Percentiles rank a stretch among this genome's conserved stretches.
These are phyloP conservation scores for Acipenser oxyrinchus DNA, from an alignment of 2,797 vertebrate species.

Conservation along the genomic window DNA sequence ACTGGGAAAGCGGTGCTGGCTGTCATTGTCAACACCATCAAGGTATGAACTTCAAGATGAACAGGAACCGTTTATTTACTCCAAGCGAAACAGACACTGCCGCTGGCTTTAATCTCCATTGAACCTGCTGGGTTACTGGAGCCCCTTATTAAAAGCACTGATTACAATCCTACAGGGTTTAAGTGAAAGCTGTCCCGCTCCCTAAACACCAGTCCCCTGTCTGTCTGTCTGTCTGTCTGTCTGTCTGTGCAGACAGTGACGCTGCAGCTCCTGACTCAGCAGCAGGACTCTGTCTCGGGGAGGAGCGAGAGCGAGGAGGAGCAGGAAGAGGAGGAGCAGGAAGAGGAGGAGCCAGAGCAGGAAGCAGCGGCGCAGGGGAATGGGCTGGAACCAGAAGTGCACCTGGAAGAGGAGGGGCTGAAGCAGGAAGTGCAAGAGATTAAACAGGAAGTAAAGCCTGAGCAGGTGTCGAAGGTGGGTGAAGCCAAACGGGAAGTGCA, in stretches of 20 bases:
- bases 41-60: slow-evolving; percentile 53
- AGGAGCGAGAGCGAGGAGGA: slow-evolving; percentile 8
- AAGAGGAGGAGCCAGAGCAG: slow-evolving; percentile 5
- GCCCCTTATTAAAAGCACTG: too few relatives aligned
- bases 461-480: slow-evolving; percentile 2
- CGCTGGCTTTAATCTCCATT: too few relatives aligned
- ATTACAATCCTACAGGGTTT: too few relatives aligned
- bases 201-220: background rate
- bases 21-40: slow-evolving; percentile 79
- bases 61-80: too few relatives aligned
- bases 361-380: background rate
- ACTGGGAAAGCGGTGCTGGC: slow-evolving; percentile 70
- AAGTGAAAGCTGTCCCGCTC: too few relatives aligned
- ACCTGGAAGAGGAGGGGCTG: background rate
- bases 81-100: too few relatives aligned
- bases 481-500: background rate
- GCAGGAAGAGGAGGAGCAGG: background rate
- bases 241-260: slow-evolving; percentile 52
- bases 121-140: too few relatives aligned
- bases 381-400: background rate
- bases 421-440: slow-evolving; percentile 3
- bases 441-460: background rate
- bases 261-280: slow-evolving; percentile 49
- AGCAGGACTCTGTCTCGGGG: slow-evolving; percentile 15
- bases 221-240: background rate